Evolutionary conservation across 2,888 invertebrate species (phyloP), one percentile per base, ranked within the genome.

Genomic region (Syritta pipiens): DNA sequence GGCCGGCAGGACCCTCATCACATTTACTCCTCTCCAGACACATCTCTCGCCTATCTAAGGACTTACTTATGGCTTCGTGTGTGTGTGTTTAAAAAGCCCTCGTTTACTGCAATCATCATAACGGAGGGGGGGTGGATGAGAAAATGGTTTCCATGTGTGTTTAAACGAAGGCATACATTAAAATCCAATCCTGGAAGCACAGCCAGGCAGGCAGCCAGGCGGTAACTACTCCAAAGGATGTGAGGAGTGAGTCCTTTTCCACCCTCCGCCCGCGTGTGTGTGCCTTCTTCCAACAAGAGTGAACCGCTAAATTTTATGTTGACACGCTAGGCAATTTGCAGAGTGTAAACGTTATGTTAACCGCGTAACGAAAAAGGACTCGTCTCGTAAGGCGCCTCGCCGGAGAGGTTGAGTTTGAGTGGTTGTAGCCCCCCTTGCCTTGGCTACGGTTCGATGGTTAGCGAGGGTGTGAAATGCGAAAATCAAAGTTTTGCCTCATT

Each of bases 261-360:
- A n/a, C n/a, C n/a, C n/a, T n/a, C 10, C 30, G 26, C 42, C 20
- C 28, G 28, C 9, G 35, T 48, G 26, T 10, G 9, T 20, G 32
- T 26, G 22, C 44, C 40, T 19, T 17, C 37, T 37, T 37, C 37
- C 49, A 44, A 46, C 57, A 48, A 46, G 59, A 75, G 40, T 48
- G 67, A 74, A 67, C 59, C 67, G 53, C 82, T 81, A 83, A 82
- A 86, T 86, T 87, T 85, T 82, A 84, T 86, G 86, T 86, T 86
- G 86, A 86, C 87, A 86, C 84, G 85, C 85, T 83, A 84, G 84
- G 84, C 86, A 85, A 86, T 86, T 86, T 84, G 82, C 84, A 83
- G 84, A 84, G 85, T 84, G 85, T 85, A 85, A 85, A 85, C 85
- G 85, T 84, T 84, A 85, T 85, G 83, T 84, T 83, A 83, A 83